These are phyloP conservation scores for Netelia melanura DNA, from an alignment of 2,888 invertebrate genomes.

Conservation along the genomic window DNA sequence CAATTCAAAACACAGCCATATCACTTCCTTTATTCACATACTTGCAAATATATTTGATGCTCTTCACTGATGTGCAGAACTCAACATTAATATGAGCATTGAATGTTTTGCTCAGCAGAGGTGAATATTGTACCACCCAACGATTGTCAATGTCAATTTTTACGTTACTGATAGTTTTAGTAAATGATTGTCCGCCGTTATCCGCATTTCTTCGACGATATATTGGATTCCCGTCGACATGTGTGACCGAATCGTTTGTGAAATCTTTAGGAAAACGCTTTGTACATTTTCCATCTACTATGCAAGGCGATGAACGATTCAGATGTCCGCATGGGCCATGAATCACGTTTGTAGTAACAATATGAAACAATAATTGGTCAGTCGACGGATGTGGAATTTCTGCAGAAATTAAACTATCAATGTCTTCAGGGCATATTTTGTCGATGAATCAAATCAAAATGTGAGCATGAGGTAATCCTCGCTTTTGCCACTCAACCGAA, in stretches of 20 bases:
- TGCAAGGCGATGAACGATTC: slow-evolving; percentile 81
- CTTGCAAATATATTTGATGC: slow-evolving; percentile 50
- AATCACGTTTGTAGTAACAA: slow-evolving; percentile 74
- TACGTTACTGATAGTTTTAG: slow-evolving; percentile 34
- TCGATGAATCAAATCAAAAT: slow-evolving; percentile 61
- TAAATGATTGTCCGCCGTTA: slow-evolving; percentile 68
- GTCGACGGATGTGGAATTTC: slow-evolving; percentile 72
- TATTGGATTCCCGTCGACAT: slow-evolving; percentile 74
- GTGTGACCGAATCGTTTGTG: slow-evolving; percentile 71
- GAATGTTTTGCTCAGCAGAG: not conserved
- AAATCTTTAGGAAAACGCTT: slow-evolving; percentile 72
- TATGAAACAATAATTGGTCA: slow-evolving; percentile 65
- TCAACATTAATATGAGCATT: slow-evolving; percentile 42
- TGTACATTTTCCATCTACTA: slow-evolving; percentile 80
- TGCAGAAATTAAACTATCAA: slow-evolving; percentile 67
- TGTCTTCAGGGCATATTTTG: slow-evolving; percentile 62
- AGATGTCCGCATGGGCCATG: slow-evolving; percentile 80
- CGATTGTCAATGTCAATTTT: slow-evolving; percentile 12
- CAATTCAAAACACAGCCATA: not conserved
- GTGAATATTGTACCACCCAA: slow-evolving; percentile 24
- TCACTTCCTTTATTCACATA: slow-evolving; percentile 17
- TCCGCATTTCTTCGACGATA: slow-evolving; percentile 70
- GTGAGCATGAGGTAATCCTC: slow-evolving; percentile 77
- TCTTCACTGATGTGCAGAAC: slow-evolving; percentile 26
- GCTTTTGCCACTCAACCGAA: slow-evolving; percentile 76